Evolutionary conservation across 2,888 invertebrate genomes (phyloP), one percentile per base, ranked within the genome.

Genomic region (Zele albiditarsus): DNA sequence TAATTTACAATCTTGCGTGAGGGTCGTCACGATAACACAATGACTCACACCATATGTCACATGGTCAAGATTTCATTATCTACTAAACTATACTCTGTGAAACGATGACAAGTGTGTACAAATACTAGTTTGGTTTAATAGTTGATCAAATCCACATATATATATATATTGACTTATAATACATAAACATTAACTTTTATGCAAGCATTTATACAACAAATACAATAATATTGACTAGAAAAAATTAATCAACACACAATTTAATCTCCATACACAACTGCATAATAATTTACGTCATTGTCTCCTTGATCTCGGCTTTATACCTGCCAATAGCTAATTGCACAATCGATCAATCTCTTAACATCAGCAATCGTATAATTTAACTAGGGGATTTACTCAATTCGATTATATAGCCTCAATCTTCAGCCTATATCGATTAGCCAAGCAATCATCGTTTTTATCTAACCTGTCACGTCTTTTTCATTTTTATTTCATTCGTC

Each of bases 1-100:
- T 86, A 85, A 85, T 85, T 84, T 84, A 85, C 84, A 85, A 84
- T 85, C 75, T 80, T 79, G 71, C 74, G 65, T 57, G 62, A 75
- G 65, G 33, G 71, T 71, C 31, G 27, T 67, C 73, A 72, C 74
- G 76, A 71, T 80, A 74, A 72, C 73, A 57, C 76, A 68, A 68
- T 67, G 53, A 69, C 33, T 42, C 69, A 73, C 53, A 53, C 70
- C 71, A 63, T 74, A 71, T 76, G 72, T 74, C 77, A 78, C 69
- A 76, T 77, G 77, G 76, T 78, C 78, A 79, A 78, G 78, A 80
- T 80, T 80, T 80, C 78, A 80, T 80, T 80, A 80, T 80, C 80
- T 76, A 77, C 76, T 78, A 68, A 67, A 60, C 53, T 46, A 71
- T 57, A 74, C 71, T 75, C 71, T 33, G 70, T 65, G 27, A 49